A percentile compares a stretch with the other conserved stretches of the same genome.
Evolutionary conservation across 2,797 vertebrate species (phyloP).

Genomic region (Lepilemur septentrionalis): DNA sequence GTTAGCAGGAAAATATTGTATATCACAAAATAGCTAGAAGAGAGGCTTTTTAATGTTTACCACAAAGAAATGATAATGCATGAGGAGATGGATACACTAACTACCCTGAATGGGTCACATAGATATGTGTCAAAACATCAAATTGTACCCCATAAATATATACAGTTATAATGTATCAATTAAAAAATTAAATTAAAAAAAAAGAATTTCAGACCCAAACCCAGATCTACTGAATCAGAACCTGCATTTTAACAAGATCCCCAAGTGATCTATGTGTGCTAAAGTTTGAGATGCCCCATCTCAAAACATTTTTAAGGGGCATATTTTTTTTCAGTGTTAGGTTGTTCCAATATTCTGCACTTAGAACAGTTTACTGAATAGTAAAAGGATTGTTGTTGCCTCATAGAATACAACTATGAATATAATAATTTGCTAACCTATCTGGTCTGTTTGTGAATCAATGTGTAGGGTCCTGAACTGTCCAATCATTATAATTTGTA

Average conservation of each 20-base stretch:
- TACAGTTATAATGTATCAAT: not conserved
- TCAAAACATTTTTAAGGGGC: constrained; percentile 15
- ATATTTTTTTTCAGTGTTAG: not conserved
- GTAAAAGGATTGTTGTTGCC: not conserved
- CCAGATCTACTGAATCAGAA: not conserved
- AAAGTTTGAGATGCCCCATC: not conserved
- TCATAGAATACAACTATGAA: constrained; percentile 24
- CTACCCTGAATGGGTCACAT: not conserved
- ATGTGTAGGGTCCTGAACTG: not conserved
- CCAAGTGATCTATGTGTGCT: not conserved
- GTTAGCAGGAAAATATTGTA: not conserved
- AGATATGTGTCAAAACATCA: not conserved
- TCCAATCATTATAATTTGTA: constrained; percentile 4
- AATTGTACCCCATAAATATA: not conserved
- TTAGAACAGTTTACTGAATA: not conserved
- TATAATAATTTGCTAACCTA: constrained; percentile 7
- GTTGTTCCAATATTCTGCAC: constrained; percentile 2
- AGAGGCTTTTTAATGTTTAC: not conserved
- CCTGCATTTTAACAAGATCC: constrained; percentile 10
- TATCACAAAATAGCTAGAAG: not conserved
- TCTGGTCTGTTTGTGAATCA: constrained; percentile 3
- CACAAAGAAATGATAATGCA: not conserved
- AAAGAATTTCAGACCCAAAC: not conserved
- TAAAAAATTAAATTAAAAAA: not conserved
- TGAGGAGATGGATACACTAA: not conserved